phyloP scores from a whole-genome alignment of 2,888 invertebrate genomes.

The Bruchidius siliquastri region DNA sequence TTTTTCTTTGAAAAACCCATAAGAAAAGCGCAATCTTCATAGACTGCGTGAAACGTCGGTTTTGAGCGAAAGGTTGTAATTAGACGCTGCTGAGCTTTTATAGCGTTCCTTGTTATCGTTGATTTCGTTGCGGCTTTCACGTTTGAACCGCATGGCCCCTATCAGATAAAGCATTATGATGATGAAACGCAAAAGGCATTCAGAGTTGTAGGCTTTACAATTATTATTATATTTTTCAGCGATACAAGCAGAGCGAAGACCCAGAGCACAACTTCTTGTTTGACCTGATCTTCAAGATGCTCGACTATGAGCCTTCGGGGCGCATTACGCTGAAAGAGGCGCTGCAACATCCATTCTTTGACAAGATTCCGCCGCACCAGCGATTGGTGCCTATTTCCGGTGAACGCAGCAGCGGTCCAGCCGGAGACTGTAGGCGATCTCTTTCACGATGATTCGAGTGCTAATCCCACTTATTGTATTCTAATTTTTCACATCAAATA shows the following conservation, averaged over 20 bases:
- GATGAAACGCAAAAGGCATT: too few relatives aligned
- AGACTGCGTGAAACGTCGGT: too few relatives aligned
- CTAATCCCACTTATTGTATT: not conserved
- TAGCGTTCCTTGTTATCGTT: too few relatives aligned
- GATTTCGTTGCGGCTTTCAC: too few relatives aligned
- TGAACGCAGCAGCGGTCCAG: not conserved
- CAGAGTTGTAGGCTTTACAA: too few relatives aligned
- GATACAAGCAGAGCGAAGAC: constrained; percentile 82
- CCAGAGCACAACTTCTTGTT: constrained; percentile 91
- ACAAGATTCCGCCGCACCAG: constrained; percentile 74
- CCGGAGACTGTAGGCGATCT: not conserved
- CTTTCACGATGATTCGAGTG: not conserved
- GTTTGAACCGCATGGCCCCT: too few relatives aligned
- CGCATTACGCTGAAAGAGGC: constrained; percentile 86
- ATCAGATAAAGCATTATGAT: too few relatives aligned
- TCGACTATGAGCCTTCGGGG: constrained; percentile 93
- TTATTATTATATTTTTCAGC: too few relatives aligned
- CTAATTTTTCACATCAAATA: not conserved
- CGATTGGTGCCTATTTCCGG: constrained; percentile 50
- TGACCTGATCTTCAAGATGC: constrained; percentile 90
- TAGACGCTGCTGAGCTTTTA: too few relatives aligned
- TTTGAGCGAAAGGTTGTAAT: too few relatives aligned
- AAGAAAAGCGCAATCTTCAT: too few relatives aligned
- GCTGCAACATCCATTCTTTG: constrained; percentile 89
- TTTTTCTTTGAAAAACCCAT: too few relatives aligned